Base-by-base conservation (phyloP, 2,113 vertebrate genomes). In the Salvelinus namaycush region DNA sequence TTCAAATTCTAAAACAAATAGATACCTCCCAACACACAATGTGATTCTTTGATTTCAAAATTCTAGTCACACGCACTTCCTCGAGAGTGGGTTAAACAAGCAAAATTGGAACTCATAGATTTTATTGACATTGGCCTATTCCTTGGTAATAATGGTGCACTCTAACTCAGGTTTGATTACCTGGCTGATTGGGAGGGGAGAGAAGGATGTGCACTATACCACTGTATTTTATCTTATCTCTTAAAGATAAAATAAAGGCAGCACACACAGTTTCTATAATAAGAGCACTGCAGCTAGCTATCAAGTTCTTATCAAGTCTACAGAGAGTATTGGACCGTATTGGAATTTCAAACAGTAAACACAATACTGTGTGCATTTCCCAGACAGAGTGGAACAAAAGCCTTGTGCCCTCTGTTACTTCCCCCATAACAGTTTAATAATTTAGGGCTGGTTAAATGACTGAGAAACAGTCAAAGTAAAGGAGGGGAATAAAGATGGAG, bases 181-280 rank as follows among this genome's bases (percentile, higher is more conserved):
- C 14, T 54, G 51, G 51, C 5, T 54, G 16, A 54, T 5, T 18
- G 51, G 12, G 51, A 14, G 51, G 3, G 49, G 49, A 51, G 49
- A 51, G 49, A 51, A 51, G 49, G 51, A 51, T 51, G 49, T 18
- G 84, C 71, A 76, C 74, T 79, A 74, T 72, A 78, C 83, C 73
- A 60, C 73, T 80, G 76, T 77, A 84, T 92, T 89, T 87, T 81
- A 88, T 89, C 85, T 87, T 87, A 86, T 91, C 87, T 87, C 75
- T 76, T 3, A 72, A 79, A 88, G 86, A 91, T 88, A 88, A 89
- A 89, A 84, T 83, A 88, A 87, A 87, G 88, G 89, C 84, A 78
- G 79, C 80, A 80, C 80, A 78, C 81, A 77, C 75, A 82, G 84
- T 80, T 80, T 66, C 68, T 77, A 79, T 81, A 80, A 79, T 75